Evolutionary conservation across 2,888 invertebrate species (phyloP).

Genomic region (Elgonia sp.): DNA sequence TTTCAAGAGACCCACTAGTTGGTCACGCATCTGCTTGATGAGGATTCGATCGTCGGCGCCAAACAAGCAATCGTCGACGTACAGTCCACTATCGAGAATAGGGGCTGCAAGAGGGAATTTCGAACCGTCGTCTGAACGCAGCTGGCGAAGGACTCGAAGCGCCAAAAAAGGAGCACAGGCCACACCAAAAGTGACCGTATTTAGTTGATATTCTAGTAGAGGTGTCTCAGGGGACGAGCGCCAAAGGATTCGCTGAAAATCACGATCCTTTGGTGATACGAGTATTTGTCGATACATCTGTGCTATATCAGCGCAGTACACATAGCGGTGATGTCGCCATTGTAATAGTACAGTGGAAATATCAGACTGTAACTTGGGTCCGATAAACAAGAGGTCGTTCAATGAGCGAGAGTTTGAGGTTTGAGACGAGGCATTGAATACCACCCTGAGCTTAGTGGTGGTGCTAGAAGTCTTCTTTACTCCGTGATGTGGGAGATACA

Average conservation of each 20-base stretch:
- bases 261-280: not conserved
- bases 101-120: not conserved
- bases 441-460: slow-evolving; percentile 18
- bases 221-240: not conserved
- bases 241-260: not conserved
- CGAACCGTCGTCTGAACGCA: not conserved
- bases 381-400: not conserved
- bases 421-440: slow-evolving; percentile 3
- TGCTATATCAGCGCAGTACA: not conserved
- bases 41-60: not conserved
- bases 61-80: not conserved
- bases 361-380: slow-evolving; percentile 8
- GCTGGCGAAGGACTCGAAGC: not conserved
- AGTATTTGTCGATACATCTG: not conserved
- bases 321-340: not conserved
- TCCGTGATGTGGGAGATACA: not conserved
- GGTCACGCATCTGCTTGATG: no score
- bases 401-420: not conserved
- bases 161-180: not conserved
- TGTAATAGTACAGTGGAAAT: not conserved
- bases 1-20: no score
- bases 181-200: not conserved
- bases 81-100: not conserved
- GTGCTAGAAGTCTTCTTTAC: not conserved
- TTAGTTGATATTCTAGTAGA: not conserved